Base-by-base conservation (phyloP, 2,113 vertebrate genomes). In the Tetrao urogallus region DNA sequence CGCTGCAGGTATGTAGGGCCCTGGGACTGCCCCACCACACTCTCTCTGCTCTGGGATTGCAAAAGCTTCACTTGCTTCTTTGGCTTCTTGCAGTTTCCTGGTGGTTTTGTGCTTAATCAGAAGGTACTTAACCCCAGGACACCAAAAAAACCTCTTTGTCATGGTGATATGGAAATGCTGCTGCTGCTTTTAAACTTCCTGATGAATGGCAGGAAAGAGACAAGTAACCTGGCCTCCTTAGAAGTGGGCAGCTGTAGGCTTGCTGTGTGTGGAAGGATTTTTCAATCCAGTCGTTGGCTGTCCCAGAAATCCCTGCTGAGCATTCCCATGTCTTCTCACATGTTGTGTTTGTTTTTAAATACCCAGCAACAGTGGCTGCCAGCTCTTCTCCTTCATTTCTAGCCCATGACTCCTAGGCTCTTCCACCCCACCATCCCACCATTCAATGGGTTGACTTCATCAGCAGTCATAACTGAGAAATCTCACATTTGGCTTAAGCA, bases 1-100 rank as follows among this genome's bases (percentile, higher is more conserved):
- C 96, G 52, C 97, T 99, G 94, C 99, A 99, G 99, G 99, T 99
- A 98, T 40, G 99, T 99, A 94, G 94, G 97, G 96, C 95, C 92
- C 85, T 87, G 92, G 57, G 57, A 80, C 93, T 80, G 92, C 58
- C 83, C 73, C 81, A 54, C 57, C 81, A 91, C 67, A 64, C n/a
- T 56, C 70, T 61, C 91, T 67, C 57, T 75, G 77, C 86, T 91
- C 50, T 45, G 67, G 72, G 69, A 43, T 60, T 3, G 20, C 88
- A 65, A 67, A 67, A 30, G 82, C 67, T 34, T 48, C 61, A 14
- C 79, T 61, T 61, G 34, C 64, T 86, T 85, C 54, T 9, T 27
- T 17, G 56, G 86, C 75, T 93, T 75, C 90, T 54, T 3, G 48
- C 89, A 50, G 57, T 61, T 73, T 79, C 82, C 52, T 73, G 27